A percentile compares a stretch with the other conserved stretches of the same genome.
Conservation (phyloP, 2,113 vertebrate genomes). For the Siniperca chuatsi region DNA sequence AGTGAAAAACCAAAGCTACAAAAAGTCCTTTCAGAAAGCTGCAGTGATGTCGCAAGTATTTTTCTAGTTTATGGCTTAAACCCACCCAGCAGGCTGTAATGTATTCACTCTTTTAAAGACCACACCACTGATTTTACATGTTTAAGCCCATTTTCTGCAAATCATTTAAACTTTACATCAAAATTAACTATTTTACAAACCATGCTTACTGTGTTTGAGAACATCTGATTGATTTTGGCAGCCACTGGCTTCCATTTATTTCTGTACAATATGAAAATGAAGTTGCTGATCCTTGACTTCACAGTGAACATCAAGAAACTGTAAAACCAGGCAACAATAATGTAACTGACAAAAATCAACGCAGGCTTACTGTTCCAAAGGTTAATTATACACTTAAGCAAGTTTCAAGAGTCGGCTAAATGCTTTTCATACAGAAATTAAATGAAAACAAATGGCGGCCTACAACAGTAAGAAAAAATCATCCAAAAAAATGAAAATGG, state of each 20-base stretch:
- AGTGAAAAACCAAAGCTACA: neutral
- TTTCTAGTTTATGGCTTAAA: neutral
- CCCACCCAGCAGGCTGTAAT: neutral
- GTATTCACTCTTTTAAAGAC: neutral
- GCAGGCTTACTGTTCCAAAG: neutral
- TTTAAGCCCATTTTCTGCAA: neutral
- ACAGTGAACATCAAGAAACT: neutral
- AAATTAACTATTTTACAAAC: neutral
- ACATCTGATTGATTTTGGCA: too few species aligned
- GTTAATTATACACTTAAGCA: neutral
- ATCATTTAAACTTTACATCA: neutral
- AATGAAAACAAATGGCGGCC: neutral
- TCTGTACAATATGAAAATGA: neutral
- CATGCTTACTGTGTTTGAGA: neutral
- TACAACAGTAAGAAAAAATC: neutral
- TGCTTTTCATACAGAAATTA: neutral
- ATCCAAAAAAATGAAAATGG: neutral
- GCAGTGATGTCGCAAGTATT: neutral
- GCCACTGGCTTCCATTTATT: neutral
- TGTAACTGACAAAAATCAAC: neutral
- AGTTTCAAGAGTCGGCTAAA: neutral
- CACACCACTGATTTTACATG: neutral
- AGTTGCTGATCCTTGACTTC: neutral
- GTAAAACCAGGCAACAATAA: neutral
- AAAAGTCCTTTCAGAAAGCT: neutral